Evolutionary conservation across 2,888 invertebrate species (phyloP).

Genomic region (Agriopis leucophaearia): DNA sequence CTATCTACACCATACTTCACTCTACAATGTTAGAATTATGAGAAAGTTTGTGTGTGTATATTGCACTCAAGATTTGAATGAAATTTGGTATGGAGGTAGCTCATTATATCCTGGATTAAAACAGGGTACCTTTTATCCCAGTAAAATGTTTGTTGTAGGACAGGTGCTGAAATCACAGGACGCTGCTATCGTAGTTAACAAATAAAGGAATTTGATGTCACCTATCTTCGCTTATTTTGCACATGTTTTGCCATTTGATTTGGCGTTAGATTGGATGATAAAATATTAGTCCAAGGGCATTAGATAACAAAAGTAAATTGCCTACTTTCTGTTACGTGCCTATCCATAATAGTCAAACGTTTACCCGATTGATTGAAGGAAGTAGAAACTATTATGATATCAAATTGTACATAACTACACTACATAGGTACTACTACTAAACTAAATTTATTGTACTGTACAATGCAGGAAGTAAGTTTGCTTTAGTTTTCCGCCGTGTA

Average conservation of each 20-base stretch:
- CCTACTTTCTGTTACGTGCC: conserved; percentile 2
- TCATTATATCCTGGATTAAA: too few relatives aligned
- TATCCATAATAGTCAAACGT: not conserved
- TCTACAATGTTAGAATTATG: too few relatives aligned
- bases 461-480: not conserved
- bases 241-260: conserved; percentile 15
- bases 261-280: conserved; percentile 19
- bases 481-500: not conserved
- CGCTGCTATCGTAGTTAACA: not conserved
- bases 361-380: not conserved
- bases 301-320: conserved; percentile 6
- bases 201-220: not conserved
- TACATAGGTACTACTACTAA: too few relatives aligned
- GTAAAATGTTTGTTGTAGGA: too few relatives aligned
- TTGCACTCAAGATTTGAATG: too few relatives aligned
- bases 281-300: conserved; percentile 33
- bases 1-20: too few relatives aligned
- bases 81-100: too few relatives aligned
- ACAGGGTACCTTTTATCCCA: too few relatives aligned
- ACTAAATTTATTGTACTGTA: not conserved
- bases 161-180: too few relatives aligned
- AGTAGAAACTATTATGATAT: too few relatives aligned
- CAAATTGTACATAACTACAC: too few relatives aligned
- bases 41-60: too few relatives aligned
- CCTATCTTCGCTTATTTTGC: conserved; percentile 15